phyloP scores from a whole-genome alignment of 2,797 vertebrate genomes.

The Menidia menidia region DNA sequence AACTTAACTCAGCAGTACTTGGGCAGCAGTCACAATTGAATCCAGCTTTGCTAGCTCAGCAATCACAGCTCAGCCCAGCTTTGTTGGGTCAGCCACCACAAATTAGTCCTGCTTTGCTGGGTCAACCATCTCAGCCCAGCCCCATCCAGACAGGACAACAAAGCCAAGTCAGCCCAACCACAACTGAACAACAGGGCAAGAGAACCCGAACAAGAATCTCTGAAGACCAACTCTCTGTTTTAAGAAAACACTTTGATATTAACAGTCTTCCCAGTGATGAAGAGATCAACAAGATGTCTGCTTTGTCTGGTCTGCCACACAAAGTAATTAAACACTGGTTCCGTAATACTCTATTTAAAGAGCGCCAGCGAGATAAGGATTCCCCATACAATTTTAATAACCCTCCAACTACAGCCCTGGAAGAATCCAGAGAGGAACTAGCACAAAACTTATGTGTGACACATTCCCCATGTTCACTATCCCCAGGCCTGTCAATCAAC shows the following conservation, averaged over 20 bases:
- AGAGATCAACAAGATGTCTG: slow-evolving; percentile 96
- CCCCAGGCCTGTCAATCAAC: slow-evolving; percentile 57
- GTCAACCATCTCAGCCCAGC: slow-evolving; percentile 66
- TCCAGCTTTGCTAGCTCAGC: slow-evolving; percentile 64
- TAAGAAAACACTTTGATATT: slow-evolving; percentile 96
- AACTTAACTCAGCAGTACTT: slow-evolving; percentile 80
- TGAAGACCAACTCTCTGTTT: slow-evolving; percentile 92
- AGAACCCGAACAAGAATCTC: slow-evolving; percentile 96
- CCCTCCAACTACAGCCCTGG: slow-evolving; percentile 92
- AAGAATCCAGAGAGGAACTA: slow-evolving; percentile 89
- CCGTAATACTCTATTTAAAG: slow-evolving; percentile 98
- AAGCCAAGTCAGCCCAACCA: slow-evolving; percentile 85
- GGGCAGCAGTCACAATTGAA: slow-evolving; percentile 69
- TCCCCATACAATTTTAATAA: slow-evolving; percentile 99
- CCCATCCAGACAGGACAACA: slow-evolving; percentile 66
- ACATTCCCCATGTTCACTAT: slow-evolving; percentile 67
- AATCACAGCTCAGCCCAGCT: slow-evolving; percentile 64
- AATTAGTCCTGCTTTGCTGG: slow-evolving; percentile 58
- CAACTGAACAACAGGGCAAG: slow-evolving; percentile 92
- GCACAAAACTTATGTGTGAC: slow-evolving; percentile 83
- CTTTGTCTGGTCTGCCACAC: slow-evolving; percentile 91
- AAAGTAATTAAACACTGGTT: slow-evolving; percentile 99
- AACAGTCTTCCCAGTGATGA: slow-evolving; percentile 98
- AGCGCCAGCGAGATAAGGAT: slow-evolving; percentile 98
- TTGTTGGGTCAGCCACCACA: slow-evolving; percentile 70